Evolutionary conservation across 1,140 invertebrate species (phyloP).

Genomic region (Heterodera carotae): DNA sequence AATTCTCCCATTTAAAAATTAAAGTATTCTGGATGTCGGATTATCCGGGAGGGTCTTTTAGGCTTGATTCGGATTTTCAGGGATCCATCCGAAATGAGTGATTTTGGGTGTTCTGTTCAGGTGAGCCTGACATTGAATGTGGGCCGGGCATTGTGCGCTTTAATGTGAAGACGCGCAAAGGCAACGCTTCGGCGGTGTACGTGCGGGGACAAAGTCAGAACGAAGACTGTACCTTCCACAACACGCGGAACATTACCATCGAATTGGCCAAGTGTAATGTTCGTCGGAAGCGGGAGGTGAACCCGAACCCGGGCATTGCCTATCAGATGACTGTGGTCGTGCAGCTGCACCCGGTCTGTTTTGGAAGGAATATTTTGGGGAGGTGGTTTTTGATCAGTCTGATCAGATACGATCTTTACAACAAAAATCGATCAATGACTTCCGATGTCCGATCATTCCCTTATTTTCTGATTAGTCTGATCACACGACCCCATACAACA

Average conservation of each 20-base stretch:
- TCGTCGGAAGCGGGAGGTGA: conserved; percentile 60
- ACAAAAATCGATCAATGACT: too few relatives aligned
- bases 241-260: conserved; percentile 57
- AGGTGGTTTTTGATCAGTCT: conserved; percentile 11
- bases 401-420: conserved; percentile 5
- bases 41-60: too few relatives aligned
- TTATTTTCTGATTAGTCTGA: too few relatives aligned
- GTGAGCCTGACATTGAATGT: conserved; percentile 59
- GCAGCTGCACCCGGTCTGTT: conserved; percentile 59
- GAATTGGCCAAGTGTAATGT: conserved; percentile 61
- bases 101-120: conserved; percentile 38
- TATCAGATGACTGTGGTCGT: conserved; percentile 63
- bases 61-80: too few relatives aligned
- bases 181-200: conserved; percentile 52
- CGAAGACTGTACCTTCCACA: conserved; percentile 51
- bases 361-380: conserved; percentile 21
- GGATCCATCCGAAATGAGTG: too few relatives aligned
- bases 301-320: conserved; percentile 55
- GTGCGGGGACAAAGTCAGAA: conserved; percentile 62
- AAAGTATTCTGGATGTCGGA: too few relatives aligned
- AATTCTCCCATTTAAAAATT: too few relatives aligned
- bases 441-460: too few relatives aligned
- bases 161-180: conserved; percentile 53
- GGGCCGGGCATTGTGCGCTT: conserved; percentile 52
- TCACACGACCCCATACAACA: too few relatives aligned